phyloP scores from a whole-genome alignment of 2,113 vertebrate genomes.

The Daubentonia madagascariensis region DNA sequence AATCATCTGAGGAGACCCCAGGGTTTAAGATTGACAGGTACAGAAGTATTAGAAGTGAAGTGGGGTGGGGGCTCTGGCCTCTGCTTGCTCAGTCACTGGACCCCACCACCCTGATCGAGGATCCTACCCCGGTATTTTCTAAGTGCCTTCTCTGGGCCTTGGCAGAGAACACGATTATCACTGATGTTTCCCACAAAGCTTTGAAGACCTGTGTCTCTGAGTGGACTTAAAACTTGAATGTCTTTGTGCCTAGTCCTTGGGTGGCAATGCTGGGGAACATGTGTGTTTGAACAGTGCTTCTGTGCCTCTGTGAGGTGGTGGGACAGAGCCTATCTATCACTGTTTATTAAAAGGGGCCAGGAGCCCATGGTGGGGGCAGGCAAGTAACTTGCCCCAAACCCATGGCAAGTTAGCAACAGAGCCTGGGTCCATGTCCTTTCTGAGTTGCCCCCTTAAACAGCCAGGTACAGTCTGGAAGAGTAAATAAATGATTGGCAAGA shows the following conservation, averaged over 20 bases:
- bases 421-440: background rate
- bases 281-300: background rate
- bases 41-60: background rate
- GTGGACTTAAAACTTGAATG: background rate
- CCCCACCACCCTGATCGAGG: background rate
- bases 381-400: background rate
- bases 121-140: background rate
- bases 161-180: background rate
- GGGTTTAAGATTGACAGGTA: background rate
- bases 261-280: accelerated
- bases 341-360: background rate
- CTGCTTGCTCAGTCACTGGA: background rate
- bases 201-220: background rate
- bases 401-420: background rate
- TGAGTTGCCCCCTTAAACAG: background rate
- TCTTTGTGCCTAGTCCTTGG: background rate
- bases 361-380: background rate
- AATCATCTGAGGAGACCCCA: background rate
- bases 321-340: background rate
- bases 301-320: background rate
- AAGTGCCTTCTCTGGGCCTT: conserved; percentile 49
- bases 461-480: background rate
- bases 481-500: background rate
- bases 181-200: background rate
- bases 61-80: too few species aligned